phyloP scores from a whole-genome alignment of 1,140 invertebrate species.

The Lordiphosa stackelbergi region DNA sequence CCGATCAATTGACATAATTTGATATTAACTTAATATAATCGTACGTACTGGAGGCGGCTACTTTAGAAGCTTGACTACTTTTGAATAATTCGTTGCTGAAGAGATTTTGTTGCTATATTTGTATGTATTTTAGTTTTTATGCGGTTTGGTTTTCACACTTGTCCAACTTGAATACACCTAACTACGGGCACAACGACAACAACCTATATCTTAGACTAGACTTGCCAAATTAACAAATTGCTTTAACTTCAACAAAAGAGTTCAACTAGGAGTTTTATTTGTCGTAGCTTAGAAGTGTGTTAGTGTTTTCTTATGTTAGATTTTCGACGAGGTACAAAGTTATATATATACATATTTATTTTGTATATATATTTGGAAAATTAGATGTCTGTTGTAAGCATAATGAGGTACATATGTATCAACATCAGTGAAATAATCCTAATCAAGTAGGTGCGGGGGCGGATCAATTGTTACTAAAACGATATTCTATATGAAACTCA shows the following conservation, averaged over 20 bases:
- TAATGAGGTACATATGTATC: conserved; percentile 73
- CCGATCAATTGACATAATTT: conserved; percentile 52
- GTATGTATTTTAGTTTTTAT: neutral
- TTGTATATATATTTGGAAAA: conserved; percentile 21
- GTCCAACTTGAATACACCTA: conserved; percentile 58
- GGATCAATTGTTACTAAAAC: neutral
- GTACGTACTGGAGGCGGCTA: conserved; percentile 21
- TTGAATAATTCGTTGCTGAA: conserved; percentile 61
- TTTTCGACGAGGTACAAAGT: conserved; percentile 73
- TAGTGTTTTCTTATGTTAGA: conserved; percentile 37
- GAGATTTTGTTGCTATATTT: conserved; percentile 24
- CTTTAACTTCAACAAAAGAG: conserved; percentile 40
- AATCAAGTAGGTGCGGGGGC: conserved; percentile 18
- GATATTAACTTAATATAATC: conserved; percentile 41
- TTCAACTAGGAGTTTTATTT: conserved; percentile 53
- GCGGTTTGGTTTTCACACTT: conserved; percentile 50
- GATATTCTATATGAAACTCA: too few species aligned
- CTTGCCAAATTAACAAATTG: conserved; percentile 52
- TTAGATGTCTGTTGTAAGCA: conserved; percentile 63
- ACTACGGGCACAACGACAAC: conserved; percentile 43
- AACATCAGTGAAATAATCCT: conserved; percentile 62
- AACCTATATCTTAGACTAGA: conserved; percentile 26
- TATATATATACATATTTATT: conserved; percentile 51
- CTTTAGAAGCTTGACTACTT: conserved; percentile 43
- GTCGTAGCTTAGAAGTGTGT: conserved; percentile 35